Base-by-base conservation (phyloP, 2,888 invertebrate genomes). In the Andricus quercusramuli region DNA sequence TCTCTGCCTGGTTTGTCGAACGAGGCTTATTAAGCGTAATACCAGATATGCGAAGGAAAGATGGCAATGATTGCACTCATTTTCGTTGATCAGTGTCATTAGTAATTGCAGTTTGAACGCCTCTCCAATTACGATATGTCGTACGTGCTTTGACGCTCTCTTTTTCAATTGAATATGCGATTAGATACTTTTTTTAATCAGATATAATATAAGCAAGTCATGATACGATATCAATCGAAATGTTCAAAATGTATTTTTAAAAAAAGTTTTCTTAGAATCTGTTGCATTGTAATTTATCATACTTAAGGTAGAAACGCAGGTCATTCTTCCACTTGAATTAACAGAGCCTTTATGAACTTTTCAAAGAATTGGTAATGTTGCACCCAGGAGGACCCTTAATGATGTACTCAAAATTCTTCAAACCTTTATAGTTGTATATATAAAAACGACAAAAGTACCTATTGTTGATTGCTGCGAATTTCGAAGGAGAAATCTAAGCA, bases 1-100 rank as follows among this genome's bases (percentile, higher is more conserved):
- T 68, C 66, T 67, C 22, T 74, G 70, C 56, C 74, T 56, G 51
- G 62, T 68, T 41, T 67, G 56, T 13, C 74, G n/a, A 32, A 56
- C 32, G 29, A n/a, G 13, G 62, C 15, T 25, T 62, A 62, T 62
- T 22, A 62, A 62, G 15, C 15, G 13, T 15, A 62, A 62, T 25
- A 15, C 25, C 62, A 62, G 2, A 25, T 62, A 62, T 22, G 62
- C 25, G 62, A 62, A 62, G 25, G 15, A 25, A 62, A 22, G 62
- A 25, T 62, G 62, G 15, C 25, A 25, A 25, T 62, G 25, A 62
- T 62, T 62, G 62, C 62, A 62, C 62, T 62, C 15, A 62, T 25
- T 62, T 25, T 4, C 6, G 25, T 15, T 62, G 62, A 62, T 62
- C 62, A 62, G 62, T 62, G 15, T 25, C 22, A 62, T 62, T 62